Percentiles rank a stretch among this genome's conserved stretches.
These are phyloP conservation scores for Macrotus californicus DNA, from an alignment of 2,113 vertebrate genomes.

Conservation along the genomic window DNA sequence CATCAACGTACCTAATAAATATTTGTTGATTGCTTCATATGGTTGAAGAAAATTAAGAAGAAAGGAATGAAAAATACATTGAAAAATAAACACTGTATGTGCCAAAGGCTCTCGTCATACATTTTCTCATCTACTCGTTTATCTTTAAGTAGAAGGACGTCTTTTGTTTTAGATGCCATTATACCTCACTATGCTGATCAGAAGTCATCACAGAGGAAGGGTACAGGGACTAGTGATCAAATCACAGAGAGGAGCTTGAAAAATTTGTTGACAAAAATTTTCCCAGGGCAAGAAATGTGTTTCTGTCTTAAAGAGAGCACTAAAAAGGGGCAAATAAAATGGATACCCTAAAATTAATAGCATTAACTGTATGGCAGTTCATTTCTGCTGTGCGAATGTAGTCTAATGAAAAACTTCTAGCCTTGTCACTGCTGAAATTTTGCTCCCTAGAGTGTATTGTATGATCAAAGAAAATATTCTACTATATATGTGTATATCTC, in stretches of 20 bases:
- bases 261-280: conserved; percentile 1
- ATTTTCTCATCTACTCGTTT: neutral
- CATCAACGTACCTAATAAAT: neutral
- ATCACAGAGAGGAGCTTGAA: neutral
- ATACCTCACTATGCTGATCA: neutral
- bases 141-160: neutral
- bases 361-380: neutral
- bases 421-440: neutral
- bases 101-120: neutral
- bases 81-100: neutral
- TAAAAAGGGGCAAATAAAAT: conserved; percentile 6
- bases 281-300: conserved; percentile 22
- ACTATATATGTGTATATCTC: neutral
- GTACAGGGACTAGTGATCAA: neutral
- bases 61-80: neutral
- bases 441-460: neutral
- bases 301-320: neutral
- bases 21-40: neutral
- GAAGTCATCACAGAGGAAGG: neutral
- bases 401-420: neutral
- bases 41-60: neutral
- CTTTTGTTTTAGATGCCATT: neutral
- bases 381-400: conserved; percentile 19
- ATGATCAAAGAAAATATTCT: neutral
- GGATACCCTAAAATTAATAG: neutral